Percentiles rank a stretch among this genome's conserved stretches.
Evolutionary conservation across 2,797 vertebrate species (phyloP).

Genomic region (Cyclopterus lumpus): DNA sequence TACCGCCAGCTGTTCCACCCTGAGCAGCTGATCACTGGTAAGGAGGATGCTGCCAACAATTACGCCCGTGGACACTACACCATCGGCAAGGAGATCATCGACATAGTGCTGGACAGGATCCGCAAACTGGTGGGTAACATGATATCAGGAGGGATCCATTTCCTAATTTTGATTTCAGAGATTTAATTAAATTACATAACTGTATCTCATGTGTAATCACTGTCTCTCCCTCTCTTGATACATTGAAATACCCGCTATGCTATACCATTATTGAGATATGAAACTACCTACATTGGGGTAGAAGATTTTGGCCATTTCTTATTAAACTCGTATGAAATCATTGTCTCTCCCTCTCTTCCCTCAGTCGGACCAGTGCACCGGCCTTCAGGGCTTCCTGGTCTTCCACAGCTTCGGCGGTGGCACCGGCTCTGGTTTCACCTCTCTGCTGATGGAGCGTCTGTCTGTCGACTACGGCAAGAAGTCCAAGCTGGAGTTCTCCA

Average conservation of each 20-base stretch:
- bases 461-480: slow-evolving; percentile 89
- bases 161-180: background rate
- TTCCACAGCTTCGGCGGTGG: slow-evolving; percentile 91
- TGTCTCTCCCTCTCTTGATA: too few relatives aligned
- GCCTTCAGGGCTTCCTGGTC: slow-evolving; percentile 82
- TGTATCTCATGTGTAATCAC: background rate
- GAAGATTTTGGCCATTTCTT: too few relatives aligned
- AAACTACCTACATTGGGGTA: too few relatives aligned
- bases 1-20: slow-evolving; percentile 73
- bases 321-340: too few relatives aligned
- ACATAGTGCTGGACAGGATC: slow-evolving; percentile 72
- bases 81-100: slow-evolving; percentile 75
- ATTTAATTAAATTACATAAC: background rate
- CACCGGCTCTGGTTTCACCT: slow-evolving; percentile 89
- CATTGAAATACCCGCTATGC: too few relatives aligned
- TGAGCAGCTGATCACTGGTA: slow-evolving; percentile 73
- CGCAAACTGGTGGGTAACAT: slow-evolving; percentile 67
- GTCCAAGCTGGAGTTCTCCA: slow-evolving; percentile 89
- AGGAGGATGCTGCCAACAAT: slow-evolving; percentile 76
- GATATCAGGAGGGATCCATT: background rate
- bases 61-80: slow-evolving; percentile 77
- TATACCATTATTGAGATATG: too few relatives aligned
- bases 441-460: slow-evolving; percentile 88
- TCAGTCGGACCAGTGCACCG: slow-evolving; percentile 77
- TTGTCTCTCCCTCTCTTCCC: slow-evolving; percentile 6